Base-by-base conservation (phyloP, 2,888 invertebrate genomes). In the Torymus texanus region DNA sequence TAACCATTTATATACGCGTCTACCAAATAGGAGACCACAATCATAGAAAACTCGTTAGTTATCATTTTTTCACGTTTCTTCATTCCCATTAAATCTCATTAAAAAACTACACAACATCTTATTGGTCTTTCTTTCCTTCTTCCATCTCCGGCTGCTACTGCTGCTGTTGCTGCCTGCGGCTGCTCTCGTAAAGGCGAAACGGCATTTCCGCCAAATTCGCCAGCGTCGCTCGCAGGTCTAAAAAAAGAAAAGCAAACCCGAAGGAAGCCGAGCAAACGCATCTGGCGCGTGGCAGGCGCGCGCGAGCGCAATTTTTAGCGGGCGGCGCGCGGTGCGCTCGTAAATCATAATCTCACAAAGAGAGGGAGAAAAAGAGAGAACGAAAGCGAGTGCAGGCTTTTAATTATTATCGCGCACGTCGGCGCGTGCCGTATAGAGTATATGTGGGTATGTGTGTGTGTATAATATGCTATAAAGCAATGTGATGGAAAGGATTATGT, bases 211-310 rank as follows among this genome's bases (percentile, higher is more conserved):
- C 41, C 68, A 56, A 65, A 65, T 18, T n/a, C 53, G 59, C 24
- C 55, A 5, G 53, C 55, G 74, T 56, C 41, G 13, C 18, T 51
- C 12, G 56, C 29, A n/a, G 29, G 24, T 16, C 67, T 56, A 74
- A 65, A 74, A 74, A 74, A 58, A 74, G 65, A 65, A 50, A 14
- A 74, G 65, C 56, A 50, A 14, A 58, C 24, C 11, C 12, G 24
- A 12, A 61, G 14, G 61, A 53, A 72, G 21, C 58, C n/a, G 24
- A 18, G n/a, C 29, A 62, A 59, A 59, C 53, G 67, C 75, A 75
- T 75, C 75, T 75, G 75, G 67, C 61, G 66, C 58, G 21, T 75
- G 75, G 67, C 61, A 58, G 50, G 21, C 66, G 66, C n/a, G 66
- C 13, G 29, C 56, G 55, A 13, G 14, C 16, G 29, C 24, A 61